Conservation (phyloP, 2,888 invertebrate species). For the Leptinotarsa juncta region DNA sequence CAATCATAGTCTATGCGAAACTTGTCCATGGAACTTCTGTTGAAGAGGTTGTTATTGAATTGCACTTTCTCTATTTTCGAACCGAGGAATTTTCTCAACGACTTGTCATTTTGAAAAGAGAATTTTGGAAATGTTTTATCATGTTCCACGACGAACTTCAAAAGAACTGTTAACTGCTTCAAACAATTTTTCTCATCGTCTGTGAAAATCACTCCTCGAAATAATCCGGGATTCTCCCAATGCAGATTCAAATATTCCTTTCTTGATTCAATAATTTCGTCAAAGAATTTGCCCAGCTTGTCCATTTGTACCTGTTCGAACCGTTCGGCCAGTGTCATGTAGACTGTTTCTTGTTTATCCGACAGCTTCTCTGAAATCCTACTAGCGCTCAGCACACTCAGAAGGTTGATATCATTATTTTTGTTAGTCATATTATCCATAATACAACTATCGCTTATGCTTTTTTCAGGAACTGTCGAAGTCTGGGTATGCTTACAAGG, state of each 20-base stretch:
- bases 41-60: background rate
- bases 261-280: constrained; percentile 24
- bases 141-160: constrained; percentile 16
- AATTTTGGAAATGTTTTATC: background rate
- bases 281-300: constrained; percentile 28
- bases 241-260: constrained; percentile 43
- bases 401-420: constrained; percentile 18
- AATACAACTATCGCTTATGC: constrained; percentile 30
- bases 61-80: constrained; percentile 11
- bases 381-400: constrained; percentile 30
- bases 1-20: too few relatives aligned
- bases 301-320: constrained; percentile 28
- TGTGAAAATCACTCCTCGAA: constrained; percentile 51
- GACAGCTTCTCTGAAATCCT: background rate
- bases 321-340: constrained; percentile 28
- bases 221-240: constrained; percentile 46
- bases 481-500: background rate
- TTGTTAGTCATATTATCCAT: background rate
- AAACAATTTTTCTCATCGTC: constrained; percentile 49
- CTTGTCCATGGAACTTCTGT: background rate
- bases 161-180: constrained; percentile 45
- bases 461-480: constrained; percentile 15
- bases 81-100: background rate
- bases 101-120: constrained; percentile 3
- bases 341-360: constrained; percentile 21